These are phyloP conservation scores for Brienomyrus longianalis DNA, from an alignment of 2,113 vertebrate genomes.

Conservation along the genomic window DNA sequence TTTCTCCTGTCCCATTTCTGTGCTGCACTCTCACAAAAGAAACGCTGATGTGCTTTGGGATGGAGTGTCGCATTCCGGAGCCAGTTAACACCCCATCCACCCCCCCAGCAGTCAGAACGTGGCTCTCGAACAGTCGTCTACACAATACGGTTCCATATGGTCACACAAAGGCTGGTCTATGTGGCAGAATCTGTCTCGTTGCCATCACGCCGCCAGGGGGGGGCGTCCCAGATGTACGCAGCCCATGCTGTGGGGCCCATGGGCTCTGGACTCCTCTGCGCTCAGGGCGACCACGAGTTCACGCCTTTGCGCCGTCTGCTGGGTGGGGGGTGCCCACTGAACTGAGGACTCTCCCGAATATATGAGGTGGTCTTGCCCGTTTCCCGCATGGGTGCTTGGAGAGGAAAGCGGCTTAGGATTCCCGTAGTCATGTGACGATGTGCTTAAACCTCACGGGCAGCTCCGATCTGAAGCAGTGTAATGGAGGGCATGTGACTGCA, in stretches of 20 bases:
- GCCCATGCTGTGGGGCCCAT: background rate
- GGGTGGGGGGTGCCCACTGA: background rate
- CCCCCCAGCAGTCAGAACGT: background rate
- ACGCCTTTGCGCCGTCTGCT: background rate
- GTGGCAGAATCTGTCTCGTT: background rate
- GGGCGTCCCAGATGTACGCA: background rate
- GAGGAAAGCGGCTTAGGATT: background rate
- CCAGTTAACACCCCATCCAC: background rate
- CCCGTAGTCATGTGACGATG: background rate
- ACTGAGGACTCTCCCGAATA: background rate
- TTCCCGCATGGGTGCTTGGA: background rate
- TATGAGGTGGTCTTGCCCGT: background rate
- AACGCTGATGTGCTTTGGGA: background rate
- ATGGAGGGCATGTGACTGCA: background rate
- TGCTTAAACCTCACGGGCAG: background rate
- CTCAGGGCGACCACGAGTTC: background rate
- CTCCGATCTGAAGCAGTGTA: background rate
- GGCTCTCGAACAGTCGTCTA: background rate
- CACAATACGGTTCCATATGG: background rate
- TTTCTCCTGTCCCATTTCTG: background rate
- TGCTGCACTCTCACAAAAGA: background rate
- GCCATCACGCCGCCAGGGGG: background rate
- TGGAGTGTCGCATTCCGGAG: background rate
- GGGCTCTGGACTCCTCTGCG: background rate
- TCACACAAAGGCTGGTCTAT: background rate